Percentiles rank a stretch among this genome's conserved stretches.
Evolutionary conservation across 1,140 invertebrate genomes (phyloP).

Genomic region (Melipona quadrifasciata): DNA sequence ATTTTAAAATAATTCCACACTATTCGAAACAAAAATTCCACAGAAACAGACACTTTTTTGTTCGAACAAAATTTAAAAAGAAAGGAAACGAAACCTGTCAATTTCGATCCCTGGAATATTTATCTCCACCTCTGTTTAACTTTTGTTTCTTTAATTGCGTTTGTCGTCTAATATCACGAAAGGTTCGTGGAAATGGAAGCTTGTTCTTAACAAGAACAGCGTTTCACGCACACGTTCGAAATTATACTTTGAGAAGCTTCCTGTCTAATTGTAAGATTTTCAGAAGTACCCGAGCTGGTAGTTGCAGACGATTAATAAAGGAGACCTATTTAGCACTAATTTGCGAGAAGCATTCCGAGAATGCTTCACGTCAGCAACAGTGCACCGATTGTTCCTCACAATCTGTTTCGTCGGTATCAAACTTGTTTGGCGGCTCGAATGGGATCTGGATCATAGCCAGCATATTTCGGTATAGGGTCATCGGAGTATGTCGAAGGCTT

Average conservation of each 20-base stretch:
- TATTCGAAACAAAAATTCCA: too few relatives aligned
- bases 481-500: constrained; percentile 17
- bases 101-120: too few relatives aligned
- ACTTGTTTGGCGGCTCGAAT: constrained; percentile 8
- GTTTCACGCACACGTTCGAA: neutral
- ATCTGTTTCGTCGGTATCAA: constrained; percentile 13
- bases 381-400: constrained; percentile 3
- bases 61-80: too few relatives aligned
- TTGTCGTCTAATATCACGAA: too few relatives aligned
- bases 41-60: too few relatives aligned
- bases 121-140: too few relatives aligned
- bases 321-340: neutral
- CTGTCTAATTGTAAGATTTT: neutral
- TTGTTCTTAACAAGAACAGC: too few relatives aligned
- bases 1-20: too few relatives aligned
- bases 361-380: neutral
- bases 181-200: too few relatives aligned
- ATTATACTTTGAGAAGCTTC: too few relatives aligned
- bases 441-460: constrained; percentile 25
- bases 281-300: neutral
- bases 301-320: neutral
- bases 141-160: too few relatives aligned
- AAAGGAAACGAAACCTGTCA: too few relatives aligned
- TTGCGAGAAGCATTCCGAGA: neutral
- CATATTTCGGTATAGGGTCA: constrained; percentile 17